Conservation (phyloP, 2,113 vertebrate species). For the Puntigrus tetrazona region DNA sequence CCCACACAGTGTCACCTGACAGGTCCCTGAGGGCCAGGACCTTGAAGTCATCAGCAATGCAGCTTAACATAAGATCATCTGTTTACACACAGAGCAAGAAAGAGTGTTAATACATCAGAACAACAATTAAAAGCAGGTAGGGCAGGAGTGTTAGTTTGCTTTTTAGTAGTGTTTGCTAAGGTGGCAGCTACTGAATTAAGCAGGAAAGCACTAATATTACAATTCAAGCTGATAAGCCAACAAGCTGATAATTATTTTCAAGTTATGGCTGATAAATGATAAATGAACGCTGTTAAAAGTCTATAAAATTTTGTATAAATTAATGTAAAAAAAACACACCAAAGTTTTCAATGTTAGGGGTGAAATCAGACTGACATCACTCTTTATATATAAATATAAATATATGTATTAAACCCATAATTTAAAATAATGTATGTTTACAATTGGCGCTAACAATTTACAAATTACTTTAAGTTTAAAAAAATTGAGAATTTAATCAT, state of each 20-base stretch:
- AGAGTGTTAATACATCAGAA: background rate
- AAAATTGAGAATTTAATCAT: background rate
- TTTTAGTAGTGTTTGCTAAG: background rate
- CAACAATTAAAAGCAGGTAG: background rate
- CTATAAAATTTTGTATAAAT: background rate
- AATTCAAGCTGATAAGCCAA: background rate
- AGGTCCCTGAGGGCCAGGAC: slow-evolving; percentile 74
- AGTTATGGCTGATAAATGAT: background rate
- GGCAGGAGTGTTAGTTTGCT: background rate
- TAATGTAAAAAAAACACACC: background rate
- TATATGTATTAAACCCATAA: too few relatives aligned
- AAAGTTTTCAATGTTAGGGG: background rate
- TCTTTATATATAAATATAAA: too few relatives aligned
- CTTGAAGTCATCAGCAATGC: slow-evolving; percentile 64
- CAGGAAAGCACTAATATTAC: background rate
- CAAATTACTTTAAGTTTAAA: too few relatives aligned
- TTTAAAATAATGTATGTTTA: too few relatives aligned
- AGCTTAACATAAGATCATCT: slow-evolving; percentile 78
- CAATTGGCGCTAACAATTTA: too few relatives aligned
- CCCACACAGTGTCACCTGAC: slow-evolving; percentile 81
- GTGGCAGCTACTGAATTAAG: background rate
- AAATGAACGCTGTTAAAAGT: background rate
- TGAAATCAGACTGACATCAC: background rate
- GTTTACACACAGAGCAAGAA: slow-evolving; percentile 18
- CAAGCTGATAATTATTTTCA: background rate